A percentile compares a stretch with the other conserved stretches of the same genome.
Evolutionary conservation across 2,797 vertebrate genomes (phyloP).

Genomic region (Eremophila alpestris): DNA sequence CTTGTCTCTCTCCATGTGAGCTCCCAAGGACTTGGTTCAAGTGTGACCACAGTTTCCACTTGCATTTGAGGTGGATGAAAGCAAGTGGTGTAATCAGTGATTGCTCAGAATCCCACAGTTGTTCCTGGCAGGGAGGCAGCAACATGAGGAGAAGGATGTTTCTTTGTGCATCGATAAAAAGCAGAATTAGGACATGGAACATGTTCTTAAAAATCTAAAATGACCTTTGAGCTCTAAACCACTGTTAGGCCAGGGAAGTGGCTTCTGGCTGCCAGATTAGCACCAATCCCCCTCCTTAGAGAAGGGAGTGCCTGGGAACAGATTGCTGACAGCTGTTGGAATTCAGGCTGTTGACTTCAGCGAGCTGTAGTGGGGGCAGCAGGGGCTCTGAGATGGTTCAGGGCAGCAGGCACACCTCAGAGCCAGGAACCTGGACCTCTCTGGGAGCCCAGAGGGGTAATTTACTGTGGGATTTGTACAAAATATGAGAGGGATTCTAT

Average conservation of each 20-base stretch:
- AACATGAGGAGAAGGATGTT: not conserved
- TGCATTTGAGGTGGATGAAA: not conserved
- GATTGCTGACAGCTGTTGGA: slow-evolving; percentile 46
- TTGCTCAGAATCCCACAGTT: not conserved
- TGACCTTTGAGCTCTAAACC: slow-evolving; percentile 34
- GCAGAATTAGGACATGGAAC: slow-evolving; percentile 23
- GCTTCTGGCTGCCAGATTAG: slow-evolving; percentile 40
- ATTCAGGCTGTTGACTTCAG: not conserved
- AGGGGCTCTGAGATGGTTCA: not conserved
- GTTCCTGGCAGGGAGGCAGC: not conserved
- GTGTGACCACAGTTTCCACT: not conserved
- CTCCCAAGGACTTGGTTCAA: not conserved
- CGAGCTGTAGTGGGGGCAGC: not conserved
- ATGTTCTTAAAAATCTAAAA: slow-evolving; percentile 17
- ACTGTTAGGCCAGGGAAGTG: not conserved
- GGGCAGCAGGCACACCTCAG: not conserved
- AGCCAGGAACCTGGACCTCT: not conserved
- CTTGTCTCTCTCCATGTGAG: not conserved
- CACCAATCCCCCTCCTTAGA: not conserved
- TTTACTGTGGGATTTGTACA: not conserved
- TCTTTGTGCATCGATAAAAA: not conserved
- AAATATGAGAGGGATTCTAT: not conserved
- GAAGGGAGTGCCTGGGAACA: slow-evolving; percentile 39
- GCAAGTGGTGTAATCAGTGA: not conserved
- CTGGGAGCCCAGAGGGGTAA: not conserved